Conservation (phyloP, 1,140 invertebrate genomes). For the Paraescarpia echinospica region DNA sequence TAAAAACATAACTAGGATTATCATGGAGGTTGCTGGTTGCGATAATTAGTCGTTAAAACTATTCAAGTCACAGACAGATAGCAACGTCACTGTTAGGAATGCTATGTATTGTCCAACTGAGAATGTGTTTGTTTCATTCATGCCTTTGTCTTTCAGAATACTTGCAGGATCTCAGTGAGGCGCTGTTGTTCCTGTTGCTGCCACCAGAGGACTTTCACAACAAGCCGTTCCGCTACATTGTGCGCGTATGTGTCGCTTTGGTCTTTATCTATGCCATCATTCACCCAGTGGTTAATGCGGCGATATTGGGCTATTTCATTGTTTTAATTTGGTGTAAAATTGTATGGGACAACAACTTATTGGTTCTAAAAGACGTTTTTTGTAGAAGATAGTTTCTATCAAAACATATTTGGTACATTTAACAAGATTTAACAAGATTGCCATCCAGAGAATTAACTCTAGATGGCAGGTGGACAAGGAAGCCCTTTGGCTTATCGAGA, state of each 20-base stretch:
- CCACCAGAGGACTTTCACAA: conserved; percentile 85
- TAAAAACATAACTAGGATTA: no score
- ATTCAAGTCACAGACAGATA: neutral
- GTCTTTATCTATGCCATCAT: neutral
- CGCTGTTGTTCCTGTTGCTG: conserved; percentile 79
- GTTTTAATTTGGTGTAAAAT: neutral
- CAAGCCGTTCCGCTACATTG: conserved; percentile 73
- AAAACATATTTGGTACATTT: no score
- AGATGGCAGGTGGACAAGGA: no score
- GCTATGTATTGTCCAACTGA: no score
- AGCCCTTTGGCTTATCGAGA: no score
- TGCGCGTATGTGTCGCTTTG: conserved; percentile 43
- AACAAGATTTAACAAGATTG: neutral
- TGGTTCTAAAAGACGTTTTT: no score
- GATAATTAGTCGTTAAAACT: neutral
- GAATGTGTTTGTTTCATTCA: neutral
- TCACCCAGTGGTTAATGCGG: neutral
- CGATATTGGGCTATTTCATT: conserved; percentile 6
- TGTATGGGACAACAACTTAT: neutral
- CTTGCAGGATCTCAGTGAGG: conserved; percentile 80
- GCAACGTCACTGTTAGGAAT: no score
- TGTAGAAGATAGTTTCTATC: no score
- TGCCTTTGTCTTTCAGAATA: conserved; percentile 68
- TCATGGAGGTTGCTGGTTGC: neutral
- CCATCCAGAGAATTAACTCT: no score